Evolutionary conservation across 2,888 invertebrate genomes (phyloP).

Genomic region (Nomada ruficornis): DNA sequence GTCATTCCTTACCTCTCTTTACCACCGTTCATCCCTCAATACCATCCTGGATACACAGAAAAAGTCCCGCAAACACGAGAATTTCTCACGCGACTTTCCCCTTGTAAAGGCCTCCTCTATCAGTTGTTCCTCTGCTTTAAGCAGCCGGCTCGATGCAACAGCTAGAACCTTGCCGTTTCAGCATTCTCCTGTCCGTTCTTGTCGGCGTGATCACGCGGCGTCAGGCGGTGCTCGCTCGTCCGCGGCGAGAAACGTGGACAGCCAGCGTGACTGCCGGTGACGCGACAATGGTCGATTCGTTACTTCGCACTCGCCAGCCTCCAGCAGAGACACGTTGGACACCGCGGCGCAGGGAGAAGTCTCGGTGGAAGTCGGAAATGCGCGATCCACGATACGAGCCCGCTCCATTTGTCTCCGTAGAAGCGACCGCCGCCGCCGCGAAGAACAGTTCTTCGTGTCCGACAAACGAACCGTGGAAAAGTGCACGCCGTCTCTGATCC

Average conservation of each 20-base stretch:
- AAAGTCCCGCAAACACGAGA: slow-evolving; percentile 12
- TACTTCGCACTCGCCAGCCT: slow-evolving; percentile 62
- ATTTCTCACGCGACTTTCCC: slow-evolving; percentile 35
- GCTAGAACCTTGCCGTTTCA: slow-evolving; percentile 20
- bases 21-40: background rate
- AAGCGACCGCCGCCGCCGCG: slow-evolving; percentile 56
- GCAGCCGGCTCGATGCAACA: background rate
- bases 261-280: slow-evolving; percentile 45
- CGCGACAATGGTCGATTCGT: slow-evolving; percentile 73
- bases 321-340: slow-evolving; percentile 37
- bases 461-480: slow-evolving; percentile 45
- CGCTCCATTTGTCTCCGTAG: slow-evolving; percentile 73
- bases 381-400: slow-evolving; percentile 56
- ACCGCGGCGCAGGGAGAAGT: slow-evolving; percentile 17
- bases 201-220: slow-evolving; percentile 51
- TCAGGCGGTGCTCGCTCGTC: slow-evolving; percentile 32
- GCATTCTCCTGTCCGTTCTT: slow-evolving; percentile 55
- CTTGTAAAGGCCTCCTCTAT: slow-evolving; percentile 18
- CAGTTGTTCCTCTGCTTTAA: slow-evolving; percentile 20
- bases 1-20: background rate
- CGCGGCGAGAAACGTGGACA: slow-evolving; percentile 43
- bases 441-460: slow-evolving; percentile 29
- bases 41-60: background rate
- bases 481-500: slow-evolving; percentile 30
- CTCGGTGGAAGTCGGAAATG: slow-evolving; percentile 43